Conservation (phyloP, 2,113 vertebrate species). For the Clarias macrocephalus region DNA sequence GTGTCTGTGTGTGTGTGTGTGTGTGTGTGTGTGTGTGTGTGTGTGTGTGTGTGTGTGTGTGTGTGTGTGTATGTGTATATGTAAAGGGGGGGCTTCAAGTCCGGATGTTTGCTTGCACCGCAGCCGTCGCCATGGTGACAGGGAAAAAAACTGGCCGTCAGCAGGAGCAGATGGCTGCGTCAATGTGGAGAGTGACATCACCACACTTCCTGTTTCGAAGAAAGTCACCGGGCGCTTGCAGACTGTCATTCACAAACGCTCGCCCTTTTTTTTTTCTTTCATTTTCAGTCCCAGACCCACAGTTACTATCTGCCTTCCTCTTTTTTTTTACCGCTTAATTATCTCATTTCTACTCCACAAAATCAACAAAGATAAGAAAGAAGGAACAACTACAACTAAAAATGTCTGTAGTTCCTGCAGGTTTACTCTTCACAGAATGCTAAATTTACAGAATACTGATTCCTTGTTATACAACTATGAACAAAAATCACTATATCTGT, state of each 20-base stretch:
- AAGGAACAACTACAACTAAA: background rate
- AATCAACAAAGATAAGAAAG: background rate
- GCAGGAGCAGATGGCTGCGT: slow-evolving; percentile 60
- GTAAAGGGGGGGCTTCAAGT: background rate
- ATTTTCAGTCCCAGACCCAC: background rate
- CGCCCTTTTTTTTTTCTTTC: slow-evolving; percentile 13
- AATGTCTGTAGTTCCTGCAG: background rate
- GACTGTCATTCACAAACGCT: slow-evolving; percentile 39
- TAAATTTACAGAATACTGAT: no score
- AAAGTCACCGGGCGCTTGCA: slow-evolving; percentile 26
- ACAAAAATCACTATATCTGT: background rate
- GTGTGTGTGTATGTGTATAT: background rate
- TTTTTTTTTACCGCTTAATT: slow-evolving; percentile 3
- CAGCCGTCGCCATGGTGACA: slow-evolving; percentile 58
- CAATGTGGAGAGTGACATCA: slow-evolving; percentile 55
- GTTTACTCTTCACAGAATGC: background rate
- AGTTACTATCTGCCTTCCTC: background rate
- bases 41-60: background rate
- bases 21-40: background rate
- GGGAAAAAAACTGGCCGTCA: slow-evolving; percentile 54
- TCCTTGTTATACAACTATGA: background rate
- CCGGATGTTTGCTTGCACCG: slow-evolving; percentile 64
- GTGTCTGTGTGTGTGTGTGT: background rate
- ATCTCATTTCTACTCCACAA: background rate
- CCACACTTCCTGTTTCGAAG: slow-evolving; percentile 71